Base-by-base conservation (phyloP, 2,113 vertebrate species). In the Calidris pygmaea region DNA sequence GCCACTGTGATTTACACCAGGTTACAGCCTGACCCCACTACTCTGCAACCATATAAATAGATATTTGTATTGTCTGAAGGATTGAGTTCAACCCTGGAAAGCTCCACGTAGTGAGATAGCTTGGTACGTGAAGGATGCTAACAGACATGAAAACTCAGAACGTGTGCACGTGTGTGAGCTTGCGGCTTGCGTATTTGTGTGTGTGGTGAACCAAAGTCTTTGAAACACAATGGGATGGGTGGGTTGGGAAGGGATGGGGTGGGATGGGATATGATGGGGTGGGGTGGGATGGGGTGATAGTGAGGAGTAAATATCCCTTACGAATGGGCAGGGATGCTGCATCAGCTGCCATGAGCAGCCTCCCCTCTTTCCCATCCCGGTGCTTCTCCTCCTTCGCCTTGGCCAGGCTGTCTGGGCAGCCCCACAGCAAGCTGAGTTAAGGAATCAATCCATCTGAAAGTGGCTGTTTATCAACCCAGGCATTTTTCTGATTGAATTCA, bases 271-370 rank as follows among this genome's bases (percentile, higher is more conserved):
- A 41, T 41, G 41, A 41, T 20, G 21, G 59, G 5, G 14, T 23
- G 34, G 34, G 34, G 7, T 60, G 34, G 14, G n/a, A 14, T 34
- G 19, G 32, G 30, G 56, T n/a, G 20, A 34, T n/a, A 59, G 34
- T n/a, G 21, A 59, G 34, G 34, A 59, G 56, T 53, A 53, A 53
- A 29, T 53, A 53, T 53, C 43, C 10, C 18, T 24, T 27, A 30
- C 0, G 1, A 30, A 2, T 55, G 39, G 19, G 84, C 43, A 18
- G 58, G 1, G 1, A 43, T 23, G 50, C 45, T 41, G 17, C 12
- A 0, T 29, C 71, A 12, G 15, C 27, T 35, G 50, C 39, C 50
- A 6, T 7, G 8, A 58, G 13, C 27, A 43, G 29, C 66, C 65
- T 48, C 32, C 45, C 10, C 10, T 1, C n/a, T 19, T 37, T 24